Evolutionary conservation across 2,797 vertebrate genomes (phyloP), one percentile per base, ranked within the genome.

Genomic region (Lycodopsis pacificus): DNA sequence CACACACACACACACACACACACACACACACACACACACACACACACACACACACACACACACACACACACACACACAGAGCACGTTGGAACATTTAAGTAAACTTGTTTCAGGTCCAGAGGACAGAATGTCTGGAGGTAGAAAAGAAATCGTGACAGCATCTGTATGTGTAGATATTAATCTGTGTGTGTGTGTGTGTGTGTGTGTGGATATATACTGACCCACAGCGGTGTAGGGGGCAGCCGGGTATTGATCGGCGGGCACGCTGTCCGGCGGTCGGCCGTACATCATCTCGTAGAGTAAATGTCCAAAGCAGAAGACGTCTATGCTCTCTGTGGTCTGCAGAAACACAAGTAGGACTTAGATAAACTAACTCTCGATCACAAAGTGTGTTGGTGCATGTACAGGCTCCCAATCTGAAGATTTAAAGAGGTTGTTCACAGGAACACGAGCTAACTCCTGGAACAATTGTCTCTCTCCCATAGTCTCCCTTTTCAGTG

Each of bases 241-340:
- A 17, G 95, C 90, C 27, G 97, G 96, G 81, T 94, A 98, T 59
- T 92, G 94, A 70, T 98, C 97, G 1, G 98, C 88, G 4, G 98
- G 97, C 62, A 98, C 86, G 0, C 87, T 86, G 84, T 98, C 97
- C 0, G 97, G 97, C 0, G 97, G 97, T 40, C 94, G 95, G 30
- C 98, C 98, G 0, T 98, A 99, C 0, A 96, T 97, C 97, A 99
- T 99, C 95, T 99, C 98, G 74, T 97, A 99, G 2, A 99, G 92
- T 91, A 99, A 95, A 87, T 98, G 96, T 71, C 98, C 98, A 73
- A 99, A 99, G 80, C 96, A 97, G 86, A 97, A 96, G 38, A 99
- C 95, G 1, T 99, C 98, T 48, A 97, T 93, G 86, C 95, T 96
- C 89, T 99, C 97, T 84, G 96, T 93, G 1, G 95, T 97, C 98